Evolutionary conservation across 1,140 invertebrate genomes (phyloP), one percentile per base, ranked within the genome.

Genomic region (Centruroides vittatus): DNA sequence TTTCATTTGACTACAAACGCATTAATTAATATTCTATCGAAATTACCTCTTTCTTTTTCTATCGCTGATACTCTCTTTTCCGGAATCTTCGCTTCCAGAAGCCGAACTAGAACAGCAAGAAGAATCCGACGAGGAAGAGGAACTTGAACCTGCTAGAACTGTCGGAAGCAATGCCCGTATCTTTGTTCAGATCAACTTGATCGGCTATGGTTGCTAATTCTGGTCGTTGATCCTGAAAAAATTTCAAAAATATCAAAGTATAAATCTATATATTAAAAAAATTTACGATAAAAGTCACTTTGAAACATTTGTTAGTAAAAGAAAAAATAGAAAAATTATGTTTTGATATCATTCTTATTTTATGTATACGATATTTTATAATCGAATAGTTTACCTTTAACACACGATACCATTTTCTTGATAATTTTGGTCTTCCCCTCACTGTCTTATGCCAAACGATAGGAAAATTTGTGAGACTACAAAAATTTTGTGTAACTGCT

Each of bases 401-500:
- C 35, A 80, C 78, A 69, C 78, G 79, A 59, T 85, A 79, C 87
- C 88, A 91, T 69, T 90, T 89, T 60, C 83, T 84, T 0, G 93
- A 95, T 58, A 99, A 76, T 74, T 98, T 98, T 36, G 94, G 94
- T 57, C 94, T 78, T 23, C 94, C 93, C 49, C 93, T 79, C 13
- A 95, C 88, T 49, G 94, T 98, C 80, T 98, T 98, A 72, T 98
- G 93, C 94, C 94, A 98, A 41, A 96, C 82, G 48, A 73, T 67
- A 7, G 92, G 91, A 73, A 99, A 97, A 77, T 98, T 99, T 3
- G 89, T 92, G 55, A 84, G 79, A 64, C 92, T 96, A 73, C 89
- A 93, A 74, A 98, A 99, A 75, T 99, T 99, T 74, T 99, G 95
- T 1, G 96, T 99, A 0, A 99, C 88, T 48, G 96, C 96, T 57